Evolutionary conservation across 2,888 invertebrate species (phyloP).

Genomic region (Scaptomyza reducta): DNA sequence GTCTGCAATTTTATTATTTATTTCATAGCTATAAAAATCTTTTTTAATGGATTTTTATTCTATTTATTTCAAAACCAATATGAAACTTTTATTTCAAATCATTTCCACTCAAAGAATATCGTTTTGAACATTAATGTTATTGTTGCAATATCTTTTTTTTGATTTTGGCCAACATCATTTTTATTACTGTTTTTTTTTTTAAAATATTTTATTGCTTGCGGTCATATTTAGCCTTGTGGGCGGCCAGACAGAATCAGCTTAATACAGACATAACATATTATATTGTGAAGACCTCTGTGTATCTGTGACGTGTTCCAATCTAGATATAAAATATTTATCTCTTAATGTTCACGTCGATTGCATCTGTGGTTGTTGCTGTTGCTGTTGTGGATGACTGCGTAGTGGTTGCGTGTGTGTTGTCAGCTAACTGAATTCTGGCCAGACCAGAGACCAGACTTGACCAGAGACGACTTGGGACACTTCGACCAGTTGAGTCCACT

Average conservation of each 20-base stretch:
- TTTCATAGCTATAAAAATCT: too few species aligned
- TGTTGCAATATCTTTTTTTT: too few species aligned
- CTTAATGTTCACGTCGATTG: conserved; percentile 46
- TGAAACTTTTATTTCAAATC: too few species aligned
- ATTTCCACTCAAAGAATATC: too few species aligned
- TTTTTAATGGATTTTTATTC: too few species aligned
- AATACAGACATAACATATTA: neutral
- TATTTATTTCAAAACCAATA: too few species aligned
- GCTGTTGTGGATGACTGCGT: conserved; percentile 22
- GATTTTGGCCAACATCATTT: too few species aligned
- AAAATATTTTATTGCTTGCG: neutral
- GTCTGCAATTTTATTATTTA: too few species aligned
- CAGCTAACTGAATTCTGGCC: conserved; percentile 17
- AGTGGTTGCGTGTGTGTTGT: conserved; percentile 20
- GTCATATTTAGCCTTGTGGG: neutral
- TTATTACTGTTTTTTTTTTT: too few species aligned
- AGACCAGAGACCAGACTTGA: conserved; percentile 1
- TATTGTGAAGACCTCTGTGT: neutral
- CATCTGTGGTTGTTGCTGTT: conserved; percentile 55
- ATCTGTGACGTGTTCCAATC: conserved; percentile 13
- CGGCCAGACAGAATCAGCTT: conserved; percentile 2
- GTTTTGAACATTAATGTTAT: too few species aligned
- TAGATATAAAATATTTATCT: conserved; percentile 46
- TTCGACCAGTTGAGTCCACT: conserved; percentile 52
- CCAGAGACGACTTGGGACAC: conserved; percentile 4